phyloP scores from a whole-genome alignment of 2,113 vertebrate species.

The Alaudala cheleensis region DNA sequence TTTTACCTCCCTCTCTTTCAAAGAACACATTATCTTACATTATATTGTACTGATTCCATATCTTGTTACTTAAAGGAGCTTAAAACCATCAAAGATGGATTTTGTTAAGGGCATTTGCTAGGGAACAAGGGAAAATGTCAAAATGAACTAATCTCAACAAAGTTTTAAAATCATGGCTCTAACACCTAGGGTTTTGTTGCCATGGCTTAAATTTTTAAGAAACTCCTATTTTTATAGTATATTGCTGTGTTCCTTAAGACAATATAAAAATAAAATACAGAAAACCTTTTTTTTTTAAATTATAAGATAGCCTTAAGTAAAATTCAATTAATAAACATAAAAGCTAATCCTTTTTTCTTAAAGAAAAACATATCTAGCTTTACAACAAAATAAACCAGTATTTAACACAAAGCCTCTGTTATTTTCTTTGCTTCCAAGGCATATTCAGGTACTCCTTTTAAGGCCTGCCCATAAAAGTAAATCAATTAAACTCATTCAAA shows the following conservation, averaged over 20 bases:
- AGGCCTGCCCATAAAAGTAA: background rate
- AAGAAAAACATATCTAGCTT: background rate
- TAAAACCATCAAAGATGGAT: background rate
- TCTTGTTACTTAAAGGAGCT: background rate
- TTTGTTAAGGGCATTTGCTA: background rate
- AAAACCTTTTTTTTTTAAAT: background rate
- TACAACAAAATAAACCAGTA: background rate
- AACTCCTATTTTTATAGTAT: background rate
- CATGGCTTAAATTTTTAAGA: background rate
- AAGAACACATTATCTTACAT: background rate
- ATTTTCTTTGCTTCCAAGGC: background rate
- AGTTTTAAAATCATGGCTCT: background rate
- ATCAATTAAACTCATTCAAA: slow-evolving; percentile 54
- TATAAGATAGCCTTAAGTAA: background rate
- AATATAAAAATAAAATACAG: background rate
- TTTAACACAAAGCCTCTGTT: background rate
- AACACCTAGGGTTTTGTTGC: background rate
- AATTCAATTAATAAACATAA: slow-evolving; percentile 31
- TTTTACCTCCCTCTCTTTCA: background rate
- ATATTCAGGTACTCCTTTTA: slow-evolving; percentile 1
- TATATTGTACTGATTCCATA: background rate
- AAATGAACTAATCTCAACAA: background rate
- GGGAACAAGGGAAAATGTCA: background rate
- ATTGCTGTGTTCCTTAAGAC: background rate
- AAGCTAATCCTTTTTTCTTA: slow-evolving; percentile 6